These are phyloP conservation scores for Clangula hyemalis DNA, from an alignment of 2,797 vertebrate genomes.

Conservation along the genomic window DNA sequence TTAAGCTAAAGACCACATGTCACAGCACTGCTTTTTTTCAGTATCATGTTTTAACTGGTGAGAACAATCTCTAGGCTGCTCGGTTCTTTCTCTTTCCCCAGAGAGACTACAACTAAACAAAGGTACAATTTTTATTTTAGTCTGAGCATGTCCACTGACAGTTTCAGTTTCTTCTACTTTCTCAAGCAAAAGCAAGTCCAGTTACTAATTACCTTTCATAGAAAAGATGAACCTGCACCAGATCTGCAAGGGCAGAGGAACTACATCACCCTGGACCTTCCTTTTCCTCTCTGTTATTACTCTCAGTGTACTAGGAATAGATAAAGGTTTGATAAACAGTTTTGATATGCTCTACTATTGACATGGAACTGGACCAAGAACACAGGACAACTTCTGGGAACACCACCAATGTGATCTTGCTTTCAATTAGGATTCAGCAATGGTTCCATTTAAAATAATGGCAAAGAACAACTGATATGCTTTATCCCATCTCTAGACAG, in stretches of 20 bases:
- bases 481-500: neutral
- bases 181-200: no score
- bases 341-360: rapidly evolving
- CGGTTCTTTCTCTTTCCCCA: neutral
- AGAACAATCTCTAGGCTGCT: neutral
- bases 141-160: neutral
- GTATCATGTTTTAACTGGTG: neutral
- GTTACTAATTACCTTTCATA: neutral
- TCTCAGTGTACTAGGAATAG: neutral
- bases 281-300: neutral
- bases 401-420: neutral
- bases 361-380: rapidly evolving
- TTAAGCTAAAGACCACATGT: neutral
- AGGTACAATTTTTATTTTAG: neutral
- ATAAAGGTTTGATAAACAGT: neutral
- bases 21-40: neutral
- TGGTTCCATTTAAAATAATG: neutral
- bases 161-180: neutral
- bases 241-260: neutral
- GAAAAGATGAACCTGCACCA: neutral
- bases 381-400: neutral
- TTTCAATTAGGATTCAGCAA: neutral
- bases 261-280: neutral
- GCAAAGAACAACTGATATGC: neutral
- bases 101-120: neutral